Percentiles rank a stretch among this genome's conserved stretches.
These are phyloP conservation scores for Tridacna crocea DNA, from an alignment of 2,888 invertebrate species.

Conservation along the genomic window DNA sequence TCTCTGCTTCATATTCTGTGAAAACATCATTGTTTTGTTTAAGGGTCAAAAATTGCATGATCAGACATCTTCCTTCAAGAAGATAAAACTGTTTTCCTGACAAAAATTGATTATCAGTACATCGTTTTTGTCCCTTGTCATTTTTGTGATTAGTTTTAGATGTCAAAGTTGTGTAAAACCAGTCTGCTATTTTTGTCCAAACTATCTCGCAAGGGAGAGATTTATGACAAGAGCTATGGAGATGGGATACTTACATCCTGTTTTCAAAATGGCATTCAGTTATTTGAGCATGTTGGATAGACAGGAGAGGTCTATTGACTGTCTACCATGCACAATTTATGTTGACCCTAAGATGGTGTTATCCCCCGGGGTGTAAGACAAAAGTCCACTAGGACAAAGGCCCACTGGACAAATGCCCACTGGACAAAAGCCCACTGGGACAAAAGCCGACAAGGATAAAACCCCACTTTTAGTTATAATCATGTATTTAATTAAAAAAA, in stretches of 20 bases:
- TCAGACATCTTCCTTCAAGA: conserved; percentile 12
- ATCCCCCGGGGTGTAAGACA: too few relatives aligned
- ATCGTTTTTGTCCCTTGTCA: conserved; percentile 13
- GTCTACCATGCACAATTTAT: too few relatives aligned
- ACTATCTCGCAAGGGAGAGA: conserved; percentile 3
- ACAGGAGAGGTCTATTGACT: too few relatives aligned
- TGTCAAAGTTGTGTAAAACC: conserved; percentile 14
- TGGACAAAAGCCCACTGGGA: too few relatives aligned
- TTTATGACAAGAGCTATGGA: not conserved
- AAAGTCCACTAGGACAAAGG: too few relatives aligned
- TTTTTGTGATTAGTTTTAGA: conserved; percentile 21
- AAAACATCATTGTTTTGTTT: too few relatives aligned
- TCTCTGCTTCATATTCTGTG: too few relatives aligned
- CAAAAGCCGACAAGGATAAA: too few relatives aligned
- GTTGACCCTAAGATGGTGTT: not conserved
- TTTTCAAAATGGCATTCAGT: not conserved
- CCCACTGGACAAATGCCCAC: too few relatives aligned
- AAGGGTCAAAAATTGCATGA: conserved; percentile 8
- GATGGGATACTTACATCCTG: not conserved
- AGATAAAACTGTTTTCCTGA: conserved; percentile 15
- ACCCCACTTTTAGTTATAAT: too few relatives aligned
- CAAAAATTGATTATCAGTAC: conserved; percentile 17
- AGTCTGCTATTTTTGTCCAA: conserved; percentile 9
- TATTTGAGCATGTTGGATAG: not conserved
- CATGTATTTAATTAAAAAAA: too few relatives aligned